Evolutionary conservation across 2,888 invertebrate species (phyloP).

Genomic region (Orgyia antiqua): DNA sequence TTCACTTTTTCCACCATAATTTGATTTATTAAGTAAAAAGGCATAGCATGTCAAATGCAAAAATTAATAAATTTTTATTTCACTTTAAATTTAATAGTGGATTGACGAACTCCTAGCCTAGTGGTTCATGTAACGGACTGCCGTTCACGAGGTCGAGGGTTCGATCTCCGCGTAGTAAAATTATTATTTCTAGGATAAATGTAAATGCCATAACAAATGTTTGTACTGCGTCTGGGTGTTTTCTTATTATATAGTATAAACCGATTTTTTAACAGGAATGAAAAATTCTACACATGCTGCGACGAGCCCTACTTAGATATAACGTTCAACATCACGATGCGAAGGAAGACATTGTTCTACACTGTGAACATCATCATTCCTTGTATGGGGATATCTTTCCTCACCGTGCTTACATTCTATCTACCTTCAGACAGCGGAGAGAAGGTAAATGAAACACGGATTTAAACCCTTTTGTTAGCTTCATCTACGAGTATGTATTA

Average conservation of each 20-base stretch:
- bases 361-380: constrained; percentile 98
- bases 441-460: constrained; percentile 88
- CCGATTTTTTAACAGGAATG: constrained; percentile 80
- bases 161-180: not conserved
- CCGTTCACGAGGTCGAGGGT: too few species aligned
- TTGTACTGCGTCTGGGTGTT: not conserved
- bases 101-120: not conserved
- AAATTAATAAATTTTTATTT: too few species aligned
- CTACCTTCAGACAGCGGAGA: constrained; percentile 98
- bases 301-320: constrained; percentile 97
- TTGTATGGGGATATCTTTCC: constrained; percentile 97
- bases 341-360: constrained; percentile 97
- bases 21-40: too few species aligned
- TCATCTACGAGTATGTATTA: too few species aligned
- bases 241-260: not conserved
- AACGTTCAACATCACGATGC: constrained; percentile 98
- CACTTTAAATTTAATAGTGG: not conserved
- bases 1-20: too few species aligned
- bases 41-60: too few species aligned
- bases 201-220: not conserved
- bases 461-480: too few species aligned
- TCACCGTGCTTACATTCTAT: constrained; percentile 98
- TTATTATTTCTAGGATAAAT: not conserved
- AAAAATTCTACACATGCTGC: constrained; percentile 97
- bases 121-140: too few species aligned